Evolutionary conservation across 1,140 invertebrate genomes (phyloP).

Genomic region (Hypothenemus hampei): DNA sequence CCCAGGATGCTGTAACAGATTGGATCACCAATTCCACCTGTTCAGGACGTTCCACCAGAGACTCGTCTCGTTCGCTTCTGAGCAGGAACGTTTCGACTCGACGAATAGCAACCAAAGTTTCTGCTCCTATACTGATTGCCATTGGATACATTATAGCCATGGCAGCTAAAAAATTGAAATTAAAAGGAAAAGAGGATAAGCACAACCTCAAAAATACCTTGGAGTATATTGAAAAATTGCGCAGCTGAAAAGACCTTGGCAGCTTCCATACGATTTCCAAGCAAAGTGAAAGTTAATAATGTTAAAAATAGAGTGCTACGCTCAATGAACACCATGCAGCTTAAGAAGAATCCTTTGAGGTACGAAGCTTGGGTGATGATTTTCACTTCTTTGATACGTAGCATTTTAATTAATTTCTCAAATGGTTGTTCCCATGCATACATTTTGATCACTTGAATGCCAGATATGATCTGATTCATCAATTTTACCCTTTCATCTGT

Average conservation of each 20-base stretch:
- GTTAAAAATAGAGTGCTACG: constrained; percentile 14
- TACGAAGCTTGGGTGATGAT: constrained; percentile 64
- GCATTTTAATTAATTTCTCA: constrained; percentile 50
- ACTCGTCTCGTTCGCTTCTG: constrained; percentile 53
- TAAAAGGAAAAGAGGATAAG: neutral
- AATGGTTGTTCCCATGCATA: constrained; percentile 74
- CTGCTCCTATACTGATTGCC: constrained; percentile 61
- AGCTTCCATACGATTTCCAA: constrained; percentile 42
- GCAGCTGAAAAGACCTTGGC: constrained; percentile 66
- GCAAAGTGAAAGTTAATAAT: constrained; percentile 11
- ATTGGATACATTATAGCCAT: constrained; percentile 68
- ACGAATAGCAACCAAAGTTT: constrained; percentile 62
- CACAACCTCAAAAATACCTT: constrained; percentile 30
- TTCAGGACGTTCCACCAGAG: constrained; percentile 29
- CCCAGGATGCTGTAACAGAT: constrained; percentile 58
- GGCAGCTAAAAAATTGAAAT: constrained; percentile 38
- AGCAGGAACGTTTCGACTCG: constrained; percentile 60
- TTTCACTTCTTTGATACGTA: constrained; percentile 59
- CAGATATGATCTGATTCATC: constrained; percentile 75
- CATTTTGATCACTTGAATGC: constrained; percentile 76
- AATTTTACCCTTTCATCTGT: constrained; percentile 70
- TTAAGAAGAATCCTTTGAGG: constrained; percentile 64
- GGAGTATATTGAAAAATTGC: constrained; percentile 63
- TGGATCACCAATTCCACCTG: constrained; percentile 47
- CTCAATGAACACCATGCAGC: constrained; percentile 15